Percentiles rank a stretch among this genome's conserved stretches.
Conservation (phyloP, 2,888 invertebrate species). For the Pseudococcus jackbeardsleyi region DNA sequence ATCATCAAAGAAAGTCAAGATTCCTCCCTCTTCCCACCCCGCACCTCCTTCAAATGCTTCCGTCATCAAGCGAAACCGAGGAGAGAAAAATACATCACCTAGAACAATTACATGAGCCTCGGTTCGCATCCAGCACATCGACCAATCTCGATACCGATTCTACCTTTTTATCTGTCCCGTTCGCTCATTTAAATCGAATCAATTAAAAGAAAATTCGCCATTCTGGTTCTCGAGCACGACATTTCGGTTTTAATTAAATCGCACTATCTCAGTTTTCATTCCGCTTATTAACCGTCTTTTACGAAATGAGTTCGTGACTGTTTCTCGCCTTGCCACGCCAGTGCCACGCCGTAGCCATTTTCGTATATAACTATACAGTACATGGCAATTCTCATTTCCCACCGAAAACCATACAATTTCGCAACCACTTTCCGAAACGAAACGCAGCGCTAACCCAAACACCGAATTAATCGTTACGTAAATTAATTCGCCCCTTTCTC, state of each 20-base stretch:
- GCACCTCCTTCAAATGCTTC: too few relatives aligned
- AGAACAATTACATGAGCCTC: too few relatives aligned
- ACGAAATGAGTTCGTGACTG: conserved; percentile 18
- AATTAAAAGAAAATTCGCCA: background rate
- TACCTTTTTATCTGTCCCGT: too few relatives aligned
- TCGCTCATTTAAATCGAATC: background rate
- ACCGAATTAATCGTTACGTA: conserved; percentile 33
- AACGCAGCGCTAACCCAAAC: conserved; percentile 17
- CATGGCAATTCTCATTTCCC: conserved; percentile 5
- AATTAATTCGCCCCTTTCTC: background rate
- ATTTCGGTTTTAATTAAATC: conserved; percentile 46
- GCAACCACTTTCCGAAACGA: conserved; percentile 10
- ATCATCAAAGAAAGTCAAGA: too few relatives aligned
- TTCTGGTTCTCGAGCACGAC: background rate
- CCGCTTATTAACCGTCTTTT: conserved; percentile 42
- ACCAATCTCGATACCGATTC: too few relatives aligned
- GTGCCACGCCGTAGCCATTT: background rate
- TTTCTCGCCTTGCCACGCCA: background rate
- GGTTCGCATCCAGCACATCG: too few relatives aligned
- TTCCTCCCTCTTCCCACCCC: too few relatives aligned
- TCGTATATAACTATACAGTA: background rate
- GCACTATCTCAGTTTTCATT: conserved; percentile 28
- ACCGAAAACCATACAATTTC: conserved; percentile 32
- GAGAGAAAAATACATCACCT: too few relatives aligned
- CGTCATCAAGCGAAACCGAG: too few relatives aligned